Percentiles rank a stretch among this genome's conserved stretches.
phyloP scores from a whole-genome alignment of 2,113 vertebrate species.

The Tricholaema leucomelas region DNA sequence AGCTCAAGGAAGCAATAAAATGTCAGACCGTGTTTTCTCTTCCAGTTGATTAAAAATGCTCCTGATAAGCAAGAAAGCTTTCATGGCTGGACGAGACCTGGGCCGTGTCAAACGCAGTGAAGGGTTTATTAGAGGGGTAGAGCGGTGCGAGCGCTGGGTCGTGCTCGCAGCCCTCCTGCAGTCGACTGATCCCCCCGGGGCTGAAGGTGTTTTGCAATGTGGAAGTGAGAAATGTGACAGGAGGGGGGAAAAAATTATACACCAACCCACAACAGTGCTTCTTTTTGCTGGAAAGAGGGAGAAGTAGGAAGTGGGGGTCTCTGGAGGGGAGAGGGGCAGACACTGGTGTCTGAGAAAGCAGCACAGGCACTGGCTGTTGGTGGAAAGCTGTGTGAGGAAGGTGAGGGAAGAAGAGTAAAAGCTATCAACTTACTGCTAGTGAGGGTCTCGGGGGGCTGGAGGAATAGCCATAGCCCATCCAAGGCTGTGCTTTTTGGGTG shows the following conservation, averaged over 20 bases:
- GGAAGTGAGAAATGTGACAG: background rate
- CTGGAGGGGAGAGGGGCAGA: background rate
- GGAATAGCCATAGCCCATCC: background rate
- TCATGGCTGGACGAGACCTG: conserved; percentile 42
- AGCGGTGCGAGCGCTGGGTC: background rate
- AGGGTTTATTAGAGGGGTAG: conserved; percentile 16
- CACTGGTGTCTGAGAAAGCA: background rate
- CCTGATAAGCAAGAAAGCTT: conserved; percentile 59
- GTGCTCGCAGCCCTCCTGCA: conserved; percentile 19
- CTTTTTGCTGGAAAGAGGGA: background rate
- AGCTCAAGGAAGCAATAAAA: conserved; percentile 47
- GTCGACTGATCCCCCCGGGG: background rate
- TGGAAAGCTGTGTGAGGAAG: background rate
- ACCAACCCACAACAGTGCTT: background rate
- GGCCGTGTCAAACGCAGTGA: conserved; percentile 53
- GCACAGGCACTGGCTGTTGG: background rate
- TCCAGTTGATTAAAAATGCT: conserved; percentile 44
- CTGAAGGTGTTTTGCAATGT: background rate
- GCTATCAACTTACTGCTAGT: background rate
- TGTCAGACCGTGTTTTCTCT: background rate
- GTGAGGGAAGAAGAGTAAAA: background rate
- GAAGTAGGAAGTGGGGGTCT: background rate
- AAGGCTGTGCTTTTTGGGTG: background rate
- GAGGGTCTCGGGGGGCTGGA: background rate
- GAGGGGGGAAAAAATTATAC: no score